Base-by-base conservation (phyloP, 2,113 vertebrate species). In the Himantopus leucocephalus region DNA sequence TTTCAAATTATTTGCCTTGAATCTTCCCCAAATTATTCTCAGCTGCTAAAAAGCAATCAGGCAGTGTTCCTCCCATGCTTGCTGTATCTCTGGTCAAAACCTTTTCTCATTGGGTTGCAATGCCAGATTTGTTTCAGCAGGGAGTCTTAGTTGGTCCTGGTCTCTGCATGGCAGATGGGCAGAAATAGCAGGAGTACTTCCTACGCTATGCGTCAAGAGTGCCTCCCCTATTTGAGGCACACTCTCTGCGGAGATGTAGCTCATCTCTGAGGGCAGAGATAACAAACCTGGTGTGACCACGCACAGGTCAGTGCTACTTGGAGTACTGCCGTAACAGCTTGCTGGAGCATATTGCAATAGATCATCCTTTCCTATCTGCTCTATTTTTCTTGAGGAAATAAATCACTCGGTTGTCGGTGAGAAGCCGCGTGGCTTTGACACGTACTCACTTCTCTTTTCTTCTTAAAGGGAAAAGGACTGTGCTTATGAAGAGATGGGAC, bases 321-420 rank as follows among this genome's bases (percentile, higher is more conserved):
- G 70, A 88, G 43, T 60, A 22, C 43, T 60, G 71, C 88, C 55
- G 62, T 23, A 91, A 63, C 74, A 96, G 90, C 90, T 91, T 90
- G 94, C 62, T 76, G 90, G 48, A 83, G 75, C 35, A 70, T 53
- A 2, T 37, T 39, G 79, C 68, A n/a, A 81, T 96, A 87, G 32
- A 93, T 95, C 86, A 94, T 87, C 34, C 73, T 78, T 87, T 87
- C 76, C 77, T 92, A 66, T 20, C 86, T 84, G 80, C 18, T 91
- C 80, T 34, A 8, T 56, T 93, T 84, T 92, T 86, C 86, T 35
- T 63, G 77, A 92, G 89, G 84, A 95, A 84, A 97, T 96, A 94
- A 97, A 96, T 96, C 83, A 94, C n/a, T 47, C 81, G 59, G 22
- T 47, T 71, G 74, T 29, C 68, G 73, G 43, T 55, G 52, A 78